Conservation (phyloP, 2,797 vertebrate genomes). For the Coranthus polyacanthus region DNA sequence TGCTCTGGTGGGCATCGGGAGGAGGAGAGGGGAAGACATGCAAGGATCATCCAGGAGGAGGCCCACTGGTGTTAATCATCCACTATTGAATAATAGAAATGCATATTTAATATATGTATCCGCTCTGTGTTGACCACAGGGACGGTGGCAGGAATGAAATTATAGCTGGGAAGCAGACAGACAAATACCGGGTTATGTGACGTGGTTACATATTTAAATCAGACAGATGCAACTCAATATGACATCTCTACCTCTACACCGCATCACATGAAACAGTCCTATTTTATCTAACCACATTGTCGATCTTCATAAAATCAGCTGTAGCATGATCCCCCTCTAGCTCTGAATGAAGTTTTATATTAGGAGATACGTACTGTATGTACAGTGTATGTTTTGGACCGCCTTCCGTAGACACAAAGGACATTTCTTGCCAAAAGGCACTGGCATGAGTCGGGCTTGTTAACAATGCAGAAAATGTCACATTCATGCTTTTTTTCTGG, state of each 20-base stretch:
- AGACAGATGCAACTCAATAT: background rate
- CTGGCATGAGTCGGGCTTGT: slow-evolving; percentile 57
- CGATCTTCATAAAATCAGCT: slow-evolving; percentile 37
- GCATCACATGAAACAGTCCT: background rate
- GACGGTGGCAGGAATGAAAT: background rate
- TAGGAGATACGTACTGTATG: slow-evolving; percentile 17
- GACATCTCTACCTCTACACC: too few relatives aligned
- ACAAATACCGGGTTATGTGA: background rate
- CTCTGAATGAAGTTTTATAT: slow-evolving; percentile 44
- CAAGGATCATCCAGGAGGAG: slow-evolving; percentile 22
- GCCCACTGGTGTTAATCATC: slow-evolving; percentile 47
- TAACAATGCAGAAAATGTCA: slow-evolving; percentile 75
- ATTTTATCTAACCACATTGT: slow-evolving; percentile 17
- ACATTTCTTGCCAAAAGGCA: slow-evolving; percentile 67
- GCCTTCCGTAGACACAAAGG: slow-evolving; percentile 60
- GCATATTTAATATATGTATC: slow-evolving; percentile 18
- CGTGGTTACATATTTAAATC: slow-evolving; percentile 5
- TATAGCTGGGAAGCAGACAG: background rate
- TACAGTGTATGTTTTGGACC: slow-evolving; percentile 38
- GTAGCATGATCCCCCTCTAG: slow-evolving; percentile 25
- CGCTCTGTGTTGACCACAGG: background rate
- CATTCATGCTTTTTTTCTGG: slow-evolving; percentile 34
- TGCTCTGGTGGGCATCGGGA: slow-evolving; percentile 45
- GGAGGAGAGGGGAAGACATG: slow-evolving; percentile 13
- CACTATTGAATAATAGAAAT: slow-evolving; percentile 44